Base-by-base conservation (phyloP, 2,888 invertebrate genomes). In the Agrochola lota region DNA sequence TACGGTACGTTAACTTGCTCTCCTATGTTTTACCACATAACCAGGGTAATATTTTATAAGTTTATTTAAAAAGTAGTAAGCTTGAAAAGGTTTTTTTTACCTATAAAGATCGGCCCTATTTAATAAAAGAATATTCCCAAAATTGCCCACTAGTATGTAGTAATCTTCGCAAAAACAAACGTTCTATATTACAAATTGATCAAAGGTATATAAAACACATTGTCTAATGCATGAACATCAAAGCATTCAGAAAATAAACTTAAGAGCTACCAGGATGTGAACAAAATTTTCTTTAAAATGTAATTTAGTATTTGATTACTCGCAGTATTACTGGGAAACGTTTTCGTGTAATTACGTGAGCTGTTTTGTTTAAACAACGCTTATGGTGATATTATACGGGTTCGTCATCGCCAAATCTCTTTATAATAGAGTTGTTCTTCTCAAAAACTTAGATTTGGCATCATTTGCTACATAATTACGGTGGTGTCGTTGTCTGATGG, bases 361-460 rank as follows among this genome's bases (percentile, higher is more conserved):
- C 79, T 90, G 87, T 91, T 92, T 92, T 89, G 88, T 88, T 87
- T 88, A 90, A 90, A 89, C 84, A 83, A 86, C 88, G 85, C 88
- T 92, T 91, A 91, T 85, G 87, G 90, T 90, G 88, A 87, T 92
- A 92, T 93, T 91, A 91, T 83, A 89, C 88, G 86, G 80, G 88
- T 91, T 92, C 90, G 91, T 94, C 93, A 93, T 91, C 89, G 91
- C 90, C 90, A 95, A 96, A 96, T 96, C 92, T 95, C 91, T 94
- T 96, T 96, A 94, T 96, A 96, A 96, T 96, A 91, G 94, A 90
- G 90, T 79, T 91, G 90, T 93, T 94, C 94, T 93, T 91, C 89
- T 88, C 88, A 90, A 93, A 93, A 91, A 87, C 91, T 90, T 86
- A 90, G 89, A 90, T 93, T 91, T 91, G 90, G 88, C 91, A 91